Evolutionary conservation across 1,140 invertebrate species (phyloP).

Genomic region (Cyclargus thomasi): DNA sequence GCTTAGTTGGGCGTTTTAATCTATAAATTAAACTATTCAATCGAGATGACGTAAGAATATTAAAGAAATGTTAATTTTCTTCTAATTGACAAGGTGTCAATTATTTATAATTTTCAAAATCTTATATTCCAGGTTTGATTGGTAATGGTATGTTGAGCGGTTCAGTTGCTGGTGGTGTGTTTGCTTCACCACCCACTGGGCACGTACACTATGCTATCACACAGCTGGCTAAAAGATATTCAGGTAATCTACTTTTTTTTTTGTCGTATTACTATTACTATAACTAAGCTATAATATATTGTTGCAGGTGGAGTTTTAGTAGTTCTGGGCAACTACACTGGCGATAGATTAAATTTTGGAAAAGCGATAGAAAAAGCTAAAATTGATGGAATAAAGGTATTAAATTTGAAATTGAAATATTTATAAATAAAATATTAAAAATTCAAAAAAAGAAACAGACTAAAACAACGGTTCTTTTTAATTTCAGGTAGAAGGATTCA

Average conservation of each 20-base stretch:
- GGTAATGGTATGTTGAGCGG: slow-evolving; percentile 86
- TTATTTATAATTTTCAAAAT: slow-evolving; percentile 13
- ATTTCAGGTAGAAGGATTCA: slow-evolving; percentile 78
- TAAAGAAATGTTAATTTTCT: background rate
- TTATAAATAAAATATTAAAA: background rate
- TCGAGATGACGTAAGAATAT: too few relatives aligned
- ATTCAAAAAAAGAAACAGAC: too few relatives aligned
- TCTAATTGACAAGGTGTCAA: background rate
- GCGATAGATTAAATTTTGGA: slow-evolving; percentile 91
- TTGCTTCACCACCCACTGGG: slow-evolving; percentile 85
- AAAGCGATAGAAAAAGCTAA: slow-evolving; percentile 85
- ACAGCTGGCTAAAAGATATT: slow-evolving; percentile 74
- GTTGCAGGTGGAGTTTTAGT: slow-evolving; percentile 82
- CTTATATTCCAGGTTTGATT: slow-evolving; percentile 80
- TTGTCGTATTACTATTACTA: background rate
- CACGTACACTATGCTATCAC: slow-evolving; percentile 81
- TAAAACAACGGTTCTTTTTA: background rate
- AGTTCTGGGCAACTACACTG: slow-evolving; percentile 90
- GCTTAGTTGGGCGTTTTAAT: background rate
- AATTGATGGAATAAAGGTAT: slow-evolving; percentile 78
- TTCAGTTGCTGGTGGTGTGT: slow-evolving; percentile 85
- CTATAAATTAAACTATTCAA: background rate
- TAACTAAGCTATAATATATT: background rate
- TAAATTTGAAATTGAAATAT: slow-evolving; percentile 14
- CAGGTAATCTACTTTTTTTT: slow-evolving; percentile 50